phyloP scores from a whole-genome alignment of 2,797 vertebrate species.

The Coreius guichenoti region DNA sequence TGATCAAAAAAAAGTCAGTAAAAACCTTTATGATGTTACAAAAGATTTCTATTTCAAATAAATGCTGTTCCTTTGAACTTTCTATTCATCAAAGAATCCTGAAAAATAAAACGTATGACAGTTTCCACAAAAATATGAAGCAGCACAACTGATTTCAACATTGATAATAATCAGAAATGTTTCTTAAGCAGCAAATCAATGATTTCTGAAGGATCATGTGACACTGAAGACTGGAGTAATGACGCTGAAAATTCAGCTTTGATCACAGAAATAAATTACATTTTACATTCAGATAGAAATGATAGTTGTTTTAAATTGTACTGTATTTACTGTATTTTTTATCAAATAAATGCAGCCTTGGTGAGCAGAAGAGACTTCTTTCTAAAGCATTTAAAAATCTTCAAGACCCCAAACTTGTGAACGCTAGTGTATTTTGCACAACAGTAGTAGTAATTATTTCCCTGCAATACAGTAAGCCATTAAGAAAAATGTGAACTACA shows the following conservation, averaged over 20 bases:
- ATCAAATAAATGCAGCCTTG: not conserved
- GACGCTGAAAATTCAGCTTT: not conserved
- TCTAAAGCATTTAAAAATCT: not conserved
- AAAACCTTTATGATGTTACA: not conserved
- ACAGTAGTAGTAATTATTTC: not conserved
- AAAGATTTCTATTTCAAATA: not conserved
- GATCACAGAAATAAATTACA: not conserved
- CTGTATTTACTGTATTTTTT: not conserved
- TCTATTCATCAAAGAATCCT: too few species aligned
- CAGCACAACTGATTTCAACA: not conserved
- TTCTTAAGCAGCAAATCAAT: not conserved
- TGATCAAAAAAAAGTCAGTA: not conserved
- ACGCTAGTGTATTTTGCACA: not conserved
- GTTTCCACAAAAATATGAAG: not conserved
- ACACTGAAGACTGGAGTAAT: not conserved
- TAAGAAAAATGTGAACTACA: not conserved
- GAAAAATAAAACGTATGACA: not conserved
- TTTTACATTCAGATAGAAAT: not conserved
- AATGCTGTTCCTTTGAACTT: not conserved
- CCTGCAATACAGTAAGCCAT: not conserved
- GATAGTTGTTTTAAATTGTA: rapidly evolving
- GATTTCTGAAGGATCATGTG: not conserved
- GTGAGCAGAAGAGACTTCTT: not conserved
- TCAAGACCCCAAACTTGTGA: not conserved
- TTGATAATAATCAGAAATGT: not conserved